Evolutionary conservation across 2,113 vertebrate genomes (phyloP).

Genomic region (Helogale parvula): DNA sequence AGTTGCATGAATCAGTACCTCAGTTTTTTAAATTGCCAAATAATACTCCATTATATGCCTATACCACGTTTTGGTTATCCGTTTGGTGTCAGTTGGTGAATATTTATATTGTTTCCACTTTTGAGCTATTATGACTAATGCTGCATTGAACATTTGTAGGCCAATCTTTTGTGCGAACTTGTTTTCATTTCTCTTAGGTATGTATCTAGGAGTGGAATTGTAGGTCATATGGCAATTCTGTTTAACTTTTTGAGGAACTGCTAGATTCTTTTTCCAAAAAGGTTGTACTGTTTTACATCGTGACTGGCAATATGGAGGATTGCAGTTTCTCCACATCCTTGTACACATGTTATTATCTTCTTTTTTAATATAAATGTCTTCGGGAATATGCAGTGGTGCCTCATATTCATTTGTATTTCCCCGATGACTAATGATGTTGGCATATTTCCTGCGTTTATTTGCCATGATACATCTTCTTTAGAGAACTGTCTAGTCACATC

Average conservation of each 20-base stretch:
- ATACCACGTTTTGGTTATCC: no score
- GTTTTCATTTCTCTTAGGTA: no score
- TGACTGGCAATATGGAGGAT: neutral
- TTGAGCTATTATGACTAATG: no score
- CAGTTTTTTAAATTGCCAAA: neutral
- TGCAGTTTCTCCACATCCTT: neutral
- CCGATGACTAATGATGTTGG: neutral
- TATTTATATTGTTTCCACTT: no score
- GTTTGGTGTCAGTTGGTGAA: no score
- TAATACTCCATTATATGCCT: neutral
- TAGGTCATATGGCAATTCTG: neutral
- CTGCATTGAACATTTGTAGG: no score
- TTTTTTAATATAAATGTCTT: neutral
- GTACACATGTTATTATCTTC: neutral
- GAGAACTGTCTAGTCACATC: neutral
- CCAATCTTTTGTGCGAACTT: no score
- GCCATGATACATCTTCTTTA: neutral
- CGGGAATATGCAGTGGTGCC: neutral
- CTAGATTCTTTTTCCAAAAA: neutral
- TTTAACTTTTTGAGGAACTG: neutral
- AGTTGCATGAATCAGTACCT: neutral
- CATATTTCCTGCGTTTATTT: neutral
- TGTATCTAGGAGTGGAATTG: no score
- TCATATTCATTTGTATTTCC: constrained; percentile 41
- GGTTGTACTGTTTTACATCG: neutral